Percentiles rank a stretch among this genome's conserved stretches.
phyloP scores from a whole-genome alignment of 2,888 invertebrate species.

The Mythimna lalbum region DNA sequence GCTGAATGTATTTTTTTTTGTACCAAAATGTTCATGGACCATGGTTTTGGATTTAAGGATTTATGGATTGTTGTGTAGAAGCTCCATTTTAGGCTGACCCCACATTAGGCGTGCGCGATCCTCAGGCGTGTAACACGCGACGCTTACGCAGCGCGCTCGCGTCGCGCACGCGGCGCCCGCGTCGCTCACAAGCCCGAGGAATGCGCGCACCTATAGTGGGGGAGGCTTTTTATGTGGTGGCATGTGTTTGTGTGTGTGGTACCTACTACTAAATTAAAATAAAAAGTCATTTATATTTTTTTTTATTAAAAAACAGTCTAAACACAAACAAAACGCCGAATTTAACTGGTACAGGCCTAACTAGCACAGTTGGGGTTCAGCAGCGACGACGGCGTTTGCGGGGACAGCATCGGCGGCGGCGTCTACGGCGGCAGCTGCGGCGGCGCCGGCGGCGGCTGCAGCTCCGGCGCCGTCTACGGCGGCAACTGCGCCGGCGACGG shows the following conservation, averaged over 20 bases:
- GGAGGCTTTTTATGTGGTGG: neutral
- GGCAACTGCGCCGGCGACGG: constrained; percentile 60
- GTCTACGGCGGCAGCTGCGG: constrained; percentile 60
- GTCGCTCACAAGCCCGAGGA: too few relatives aligned
- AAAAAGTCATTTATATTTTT: constrained; percentile 1
- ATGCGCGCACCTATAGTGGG: too few relatives aligned
- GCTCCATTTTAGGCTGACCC: neutral
- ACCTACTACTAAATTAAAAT: neutral
- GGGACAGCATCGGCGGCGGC: constrained; percentile 58
- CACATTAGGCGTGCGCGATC: too few relatives aligned
- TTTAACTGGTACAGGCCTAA: constrained; percentile 45
- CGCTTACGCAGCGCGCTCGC: too few relatives aligned
- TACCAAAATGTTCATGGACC: too few relatives aligned
- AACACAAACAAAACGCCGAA: constrained; percentile 33
- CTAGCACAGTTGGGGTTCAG: constrained; percentile 56
- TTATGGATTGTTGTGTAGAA: neutral
- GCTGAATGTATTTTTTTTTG: too few relatives aligned
- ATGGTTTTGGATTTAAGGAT: too few relatives aligned
- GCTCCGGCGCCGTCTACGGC: constrained; percentile 64
- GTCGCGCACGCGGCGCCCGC: too few relatives aligned
- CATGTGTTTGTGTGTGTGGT: too few relatives aligned
- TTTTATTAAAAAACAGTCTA: constrained; percentile 34
- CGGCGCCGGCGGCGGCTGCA: constrained; percentile 66
- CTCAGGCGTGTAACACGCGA: too few relatives aligned
- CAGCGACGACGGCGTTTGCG: constrained; percentile 58